Base-by-base conservation (phyloP, 1,140 invertebrate species). In the Pristionchus pacificus region DNA sequence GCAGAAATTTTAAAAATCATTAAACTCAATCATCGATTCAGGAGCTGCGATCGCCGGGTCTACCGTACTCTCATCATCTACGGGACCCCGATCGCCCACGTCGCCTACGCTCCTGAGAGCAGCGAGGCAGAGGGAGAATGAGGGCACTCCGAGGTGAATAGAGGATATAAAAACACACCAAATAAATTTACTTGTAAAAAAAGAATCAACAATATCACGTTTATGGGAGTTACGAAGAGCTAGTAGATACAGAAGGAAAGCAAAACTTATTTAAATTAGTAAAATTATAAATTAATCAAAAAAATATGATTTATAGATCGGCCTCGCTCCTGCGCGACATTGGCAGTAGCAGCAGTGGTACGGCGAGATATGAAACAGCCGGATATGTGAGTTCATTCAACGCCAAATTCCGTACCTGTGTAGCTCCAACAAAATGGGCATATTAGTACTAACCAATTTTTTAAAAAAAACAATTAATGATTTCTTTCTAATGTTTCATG, bases 71-170 rank as follows among this genome's bases (percentile, higher is more conserved):
- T 59, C 60, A 19, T 60, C 64, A 2, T 72, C 71, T 25, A 24
- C 65, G 15, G 64, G 65, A 30, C 65, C 65, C 25, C 15, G 49
- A 3, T 73, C 71, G 29, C 71, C 71, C 63, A 73, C 71, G 3
- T 73, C 71, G 30, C 71, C 71, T 29, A 68, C 71, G 38, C 66
- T 73, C 14, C 60, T 73, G 15, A 65, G 66, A 38, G 65, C 68
- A 64, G 71, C 71, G 32, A 25, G 71, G 10, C 71, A 73, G 60
- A 55, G 71, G 19, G 59, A 49, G 33, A 66, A 68, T n/a, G 71
- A 73, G 57, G 38, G 19, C 6, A 6, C 6, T 10, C 38, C 38
- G 19, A 19, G 38, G 6, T 6, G 19, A 19, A 49, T 49, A 49
- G 38, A 49, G 6, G 38, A 19, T 49, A 49, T 49, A 10, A 10